A percentile compares a stretch with the other conserved stretches of the same genome.
Conservation (phyloP, 2,113 vertebrate genomes). For the Lichenostomus cassidix region DNA sequence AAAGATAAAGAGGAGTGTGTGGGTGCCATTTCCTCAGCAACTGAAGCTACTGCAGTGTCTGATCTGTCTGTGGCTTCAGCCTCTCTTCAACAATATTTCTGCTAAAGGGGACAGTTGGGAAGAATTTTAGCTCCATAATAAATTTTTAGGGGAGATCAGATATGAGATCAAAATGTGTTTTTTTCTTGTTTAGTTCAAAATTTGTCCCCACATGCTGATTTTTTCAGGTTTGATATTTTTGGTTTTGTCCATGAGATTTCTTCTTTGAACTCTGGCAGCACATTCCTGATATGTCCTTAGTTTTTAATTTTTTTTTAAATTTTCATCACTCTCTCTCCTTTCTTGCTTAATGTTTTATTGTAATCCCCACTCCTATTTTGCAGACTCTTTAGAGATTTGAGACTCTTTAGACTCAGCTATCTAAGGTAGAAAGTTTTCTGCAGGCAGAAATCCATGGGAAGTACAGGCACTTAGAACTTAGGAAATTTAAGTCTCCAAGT, state of each 20-base stretch:
- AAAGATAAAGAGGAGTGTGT: background rate
- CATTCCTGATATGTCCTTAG: background rate
- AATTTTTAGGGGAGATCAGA: background rate
- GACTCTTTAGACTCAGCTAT: background rate
- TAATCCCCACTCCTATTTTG: background rate
- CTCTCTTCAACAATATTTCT: background rate
- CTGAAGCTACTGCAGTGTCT: background rate
- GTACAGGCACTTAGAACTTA: background rate
- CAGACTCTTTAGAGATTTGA: background rate
- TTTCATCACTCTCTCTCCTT: background rate
- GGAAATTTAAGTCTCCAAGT: background rate
- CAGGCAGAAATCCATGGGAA: background rate
- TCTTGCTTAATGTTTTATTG: background rate
- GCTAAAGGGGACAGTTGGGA: background rate
- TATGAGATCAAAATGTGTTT: background rate
- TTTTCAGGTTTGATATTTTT: background rate
- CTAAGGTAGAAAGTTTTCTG: background rate
- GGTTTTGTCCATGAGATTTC: background rate
- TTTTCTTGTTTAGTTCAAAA: background rate
- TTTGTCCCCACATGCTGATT: background rate
- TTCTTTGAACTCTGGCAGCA: background rate
- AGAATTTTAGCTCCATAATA: background rate
- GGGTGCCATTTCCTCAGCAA: background rate
- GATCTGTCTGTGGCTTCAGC: background rate
- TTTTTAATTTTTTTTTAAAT: accelerated